These are phyloP conservation scores for Okamejei kenojei DNA, from an alignment of 2,797 vertebrate species.

Conservation along the genomic window DNA sequence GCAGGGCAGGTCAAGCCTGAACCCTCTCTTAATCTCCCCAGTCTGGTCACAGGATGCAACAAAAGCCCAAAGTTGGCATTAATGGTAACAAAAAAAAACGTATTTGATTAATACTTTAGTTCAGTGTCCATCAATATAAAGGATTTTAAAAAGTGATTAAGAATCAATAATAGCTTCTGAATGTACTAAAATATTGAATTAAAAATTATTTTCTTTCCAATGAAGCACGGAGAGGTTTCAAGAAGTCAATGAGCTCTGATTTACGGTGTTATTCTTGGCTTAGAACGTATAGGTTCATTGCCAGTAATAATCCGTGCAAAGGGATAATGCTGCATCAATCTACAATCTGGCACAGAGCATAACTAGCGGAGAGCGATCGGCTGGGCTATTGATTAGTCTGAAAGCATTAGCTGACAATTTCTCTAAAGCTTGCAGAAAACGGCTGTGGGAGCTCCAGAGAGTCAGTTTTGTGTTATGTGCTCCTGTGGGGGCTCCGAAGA, in stretches of 20 bases:
- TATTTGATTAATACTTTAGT: not conserved
- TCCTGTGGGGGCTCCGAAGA: not conserved
- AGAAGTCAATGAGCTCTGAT: not conserved
- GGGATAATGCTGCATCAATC: conserved; percentile 31
- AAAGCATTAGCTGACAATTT: not conserved
- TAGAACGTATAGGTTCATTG: not conserved
- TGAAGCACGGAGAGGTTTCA: not conserved
- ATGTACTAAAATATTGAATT: conserved; percentile 20
- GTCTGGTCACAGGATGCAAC: not conserved
- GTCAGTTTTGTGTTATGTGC: not conserved
- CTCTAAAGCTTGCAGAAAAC: not conserved
- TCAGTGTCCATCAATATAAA: not conserved
- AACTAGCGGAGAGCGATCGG: not conserved
- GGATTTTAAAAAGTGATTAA: not conserved
- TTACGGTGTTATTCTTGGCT: not conserved
- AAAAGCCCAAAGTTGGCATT: not conserved
- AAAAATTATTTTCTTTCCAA: not conserved
- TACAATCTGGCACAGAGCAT: conserved; percentile 39
- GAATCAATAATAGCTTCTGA: not conserved
- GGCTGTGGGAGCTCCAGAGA: too few relatives aligned
- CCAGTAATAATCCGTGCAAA: conserved; percentile 5
- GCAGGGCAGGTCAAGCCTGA: not conserved
- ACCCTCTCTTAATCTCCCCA: not conserved
- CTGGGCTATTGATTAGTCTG: not conserved
- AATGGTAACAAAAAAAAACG: not conserved